Base-by-base conservation (phyloP, 2,888 invertebrate species). In the Torymus texanus region DNA sequence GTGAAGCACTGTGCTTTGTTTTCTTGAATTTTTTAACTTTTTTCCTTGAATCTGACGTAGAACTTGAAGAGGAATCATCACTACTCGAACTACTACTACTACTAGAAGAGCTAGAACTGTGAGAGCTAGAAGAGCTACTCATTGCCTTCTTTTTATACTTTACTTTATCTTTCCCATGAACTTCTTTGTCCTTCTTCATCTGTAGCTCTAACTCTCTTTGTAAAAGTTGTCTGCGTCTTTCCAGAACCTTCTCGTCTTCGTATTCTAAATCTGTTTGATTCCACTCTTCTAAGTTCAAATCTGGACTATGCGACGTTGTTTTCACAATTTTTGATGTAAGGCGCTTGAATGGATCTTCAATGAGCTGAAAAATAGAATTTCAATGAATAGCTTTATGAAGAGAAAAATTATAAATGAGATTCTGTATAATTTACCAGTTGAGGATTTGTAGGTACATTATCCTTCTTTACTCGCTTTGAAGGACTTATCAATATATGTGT, bases 231-330 rank as follows among this genome's bases (percentile, higher is more conserved):
- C 95, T 92, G 84, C 95, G 92, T 89, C 94, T 94, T 90, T 95
- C 95, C 87, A 95, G 91, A 83, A 94, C 94, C 89, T 95, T 95
- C 81, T 95, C 95, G 91, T 95, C 95, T 83, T 95, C 95, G 91
- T 95, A 95, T 89, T 95, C 95, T 91, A 95, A 90, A 91, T 95
- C 94, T 87, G 94, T 94, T 89, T 94, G 95, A 89, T 95, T 94
- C 95, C 95, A 95, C 88, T 93, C 94, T 88, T 94, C 94, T 91
- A 94, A 94, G 89, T 94, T 94, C 78, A 91, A 88, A 85, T 94
- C 94, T 75, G 94, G 93, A 86, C 93, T 93, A 82, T 90, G 88
- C 88, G 92, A 87, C 53, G 87, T 85, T 77, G 89, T 90, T 82
- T 90, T 93, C 87, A 94, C 92, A 84, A 93, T 93, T 85, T 94